phyloP scores from a whole-genome alignment of 1,140 invertebrate species.

The Drosophila miranda region DNA sequence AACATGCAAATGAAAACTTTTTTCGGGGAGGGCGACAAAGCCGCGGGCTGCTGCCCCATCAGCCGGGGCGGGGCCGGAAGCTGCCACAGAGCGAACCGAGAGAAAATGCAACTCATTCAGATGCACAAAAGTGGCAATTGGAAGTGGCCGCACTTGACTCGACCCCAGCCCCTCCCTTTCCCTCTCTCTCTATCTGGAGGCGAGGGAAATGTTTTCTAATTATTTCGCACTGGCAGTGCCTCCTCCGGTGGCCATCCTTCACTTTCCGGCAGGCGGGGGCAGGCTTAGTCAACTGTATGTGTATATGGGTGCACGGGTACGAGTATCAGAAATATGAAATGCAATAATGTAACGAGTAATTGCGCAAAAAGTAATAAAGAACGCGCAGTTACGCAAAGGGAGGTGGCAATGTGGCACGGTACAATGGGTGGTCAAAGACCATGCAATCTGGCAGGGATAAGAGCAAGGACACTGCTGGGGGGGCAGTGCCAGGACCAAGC shows the following conservation, averaged over 20 bases:
- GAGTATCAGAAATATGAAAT: slow-evolving; percentile 71
- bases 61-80: too few relatives aligned
- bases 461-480: slow-evolving; percentile 47
- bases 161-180: neutral
- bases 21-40: slow-evolving; percentile 44
- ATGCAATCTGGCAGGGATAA: slow-evolving; percentile 71
- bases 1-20: slow-evolving; percentile 80
- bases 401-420: slow-evolving; percentile 3
- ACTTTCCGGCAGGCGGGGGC: too few relatives aligned
- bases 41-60: slow-evolving; percentile 15
- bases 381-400: slow-evolving; percentile 62
- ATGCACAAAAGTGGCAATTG: slow-evolving; percentile 58
- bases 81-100: neutral
- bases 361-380: slow-evolving; percentile 76
- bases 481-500: too few relatives aligned
- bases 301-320: slow-evolving; percentile 51
- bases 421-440: slow-evolving; percentile 32
- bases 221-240: slow-evolving; percentile 48
- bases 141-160: slow-evolving; percentile 18
- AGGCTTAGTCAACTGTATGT: too few relatives aligned
- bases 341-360: slow-evolving; percentile 81
- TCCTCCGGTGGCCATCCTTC: slow-evolving; percentile 41
- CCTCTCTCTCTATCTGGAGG: neutral
- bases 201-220: slow-evolving; percentile 69
- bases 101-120: slow-evolving; percentile 49